Conservation (phyloP, 2,888 invertebrate species). For the Hydrotaea cyrtoneurina region DNA sequence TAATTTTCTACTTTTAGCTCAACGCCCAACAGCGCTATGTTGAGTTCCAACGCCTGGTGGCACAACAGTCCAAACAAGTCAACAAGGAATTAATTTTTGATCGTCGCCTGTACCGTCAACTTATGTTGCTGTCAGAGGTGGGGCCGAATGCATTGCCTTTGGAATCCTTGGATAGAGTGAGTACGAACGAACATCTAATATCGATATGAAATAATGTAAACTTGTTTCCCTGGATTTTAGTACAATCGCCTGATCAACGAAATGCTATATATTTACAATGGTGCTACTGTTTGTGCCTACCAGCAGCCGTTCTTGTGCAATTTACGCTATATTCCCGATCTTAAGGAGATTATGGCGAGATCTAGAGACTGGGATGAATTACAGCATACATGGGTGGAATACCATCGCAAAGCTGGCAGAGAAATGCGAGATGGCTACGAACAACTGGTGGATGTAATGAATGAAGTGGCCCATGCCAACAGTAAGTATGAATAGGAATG, state of each 20-base stretch:
- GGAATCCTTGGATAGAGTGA: slow-evolving; percentile 91
- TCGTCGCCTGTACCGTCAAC: slow-evolving; percentile 86
- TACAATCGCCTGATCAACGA: slow-evolving; percentile 93
- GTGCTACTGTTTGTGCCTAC: slow-evolving; percentile 91
- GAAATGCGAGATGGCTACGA: slow-evolving; percentile 90
- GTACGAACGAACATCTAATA: slow-evolving; percentile 67
- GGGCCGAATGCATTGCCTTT: slow-evolving; percentile 92
- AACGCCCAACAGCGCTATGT: slow-evolving; percentile 91
- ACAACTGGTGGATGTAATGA: slow-evolving; percentile 89
- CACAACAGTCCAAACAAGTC: slow-evolving; percentile 87
- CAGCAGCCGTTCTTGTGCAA: slow-evolving; percentile 92
- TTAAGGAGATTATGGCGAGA: slow-evolving; percentile 88
- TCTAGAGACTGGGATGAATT: slow-evolving; percentile 94
- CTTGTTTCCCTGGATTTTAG: slow-evolving; percentile 81
- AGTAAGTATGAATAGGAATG: slow-evolving; percentile 84
- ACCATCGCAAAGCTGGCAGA: slow-evolving; percentile 92
- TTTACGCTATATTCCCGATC: slow-evolving; percentile 89
- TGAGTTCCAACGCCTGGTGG: slow-evolving; percentile 90
- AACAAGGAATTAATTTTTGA: slow-evolving; percentile 86
- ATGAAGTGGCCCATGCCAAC: slow-evolving; percentile 89
- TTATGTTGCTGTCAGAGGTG: slow-evolving; percentile 88
- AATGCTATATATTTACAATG: slow-evolving; percentile 93
- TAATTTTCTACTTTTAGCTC: slow-evolving; percentile 81
- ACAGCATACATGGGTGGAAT: slow-evolving; percentile 93
- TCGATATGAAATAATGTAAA: background rate